Percentiles rank a stretch among this genome's conserved stretches.
Evolutionary conservation across 2,797 vertebrate species (phyloP).

Genomic region (Clarias pachynema): DNA sequence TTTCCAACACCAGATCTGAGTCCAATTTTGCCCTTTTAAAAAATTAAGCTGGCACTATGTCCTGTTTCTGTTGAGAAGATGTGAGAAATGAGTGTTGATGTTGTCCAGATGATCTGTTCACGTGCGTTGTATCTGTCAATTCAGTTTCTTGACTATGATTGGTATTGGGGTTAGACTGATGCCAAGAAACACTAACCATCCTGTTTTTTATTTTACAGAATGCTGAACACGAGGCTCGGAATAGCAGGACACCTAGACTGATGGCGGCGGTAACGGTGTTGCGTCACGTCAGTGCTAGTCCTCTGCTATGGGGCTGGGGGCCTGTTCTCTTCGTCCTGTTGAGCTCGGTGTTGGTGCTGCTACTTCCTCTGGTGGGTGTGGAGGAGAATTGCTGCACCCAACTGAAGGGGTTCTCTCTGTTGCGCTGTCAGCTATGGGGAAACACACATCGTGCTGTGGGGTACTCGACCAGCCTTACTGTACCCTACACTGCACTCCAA

Average conservation of each 20-base stretch:
- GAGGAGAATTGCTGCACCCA: constrained; percentile 79
- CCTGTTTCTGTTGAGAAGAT: neutral
- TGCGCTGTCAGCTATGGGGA: constrained; percentile 77
- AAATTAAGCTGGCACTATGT: neutral
- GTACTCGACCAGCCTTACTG: constrained; percentile 83
- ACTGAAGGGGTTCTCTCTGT: constrained; percentile 77
- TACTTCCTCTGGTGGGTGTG: constrained; percentile 80
- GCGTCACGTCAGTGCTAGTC: constrained; percentile 61
- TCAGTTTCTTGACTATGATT: neutral
- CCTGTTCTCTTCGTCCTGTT: constrained; percentile 78
- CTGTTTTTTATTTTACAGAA: constrained; percentile 23
- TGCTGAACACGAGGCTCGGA: constrained; percentile 50
- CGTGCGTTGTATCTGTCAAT: neutral
- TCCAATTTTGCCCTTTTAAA: neutral
- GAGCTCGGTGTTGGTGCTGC: constrained; percentile 79
- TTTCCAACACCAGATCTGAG: neutral
- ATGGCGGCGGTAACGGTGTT: constrained; percentile 72
- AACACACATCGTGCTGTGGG: constrained; percentile 57
- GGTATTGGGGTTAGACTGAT: neutral
- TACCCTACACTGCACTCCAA: constrained; percentile 79
- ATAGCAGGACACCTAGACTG: constrained; percentile 51
- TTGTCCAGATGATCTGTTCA: neutral
- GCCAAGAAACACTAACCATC: neutral
- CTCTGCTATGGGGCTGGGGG: constrained; percentile 79
- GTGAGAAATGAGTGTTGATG: neutral